Evolutionary conservation across 2,888 invertebrate species (phyloP).

Genomic region (Lochmaea capreae): DNA sequence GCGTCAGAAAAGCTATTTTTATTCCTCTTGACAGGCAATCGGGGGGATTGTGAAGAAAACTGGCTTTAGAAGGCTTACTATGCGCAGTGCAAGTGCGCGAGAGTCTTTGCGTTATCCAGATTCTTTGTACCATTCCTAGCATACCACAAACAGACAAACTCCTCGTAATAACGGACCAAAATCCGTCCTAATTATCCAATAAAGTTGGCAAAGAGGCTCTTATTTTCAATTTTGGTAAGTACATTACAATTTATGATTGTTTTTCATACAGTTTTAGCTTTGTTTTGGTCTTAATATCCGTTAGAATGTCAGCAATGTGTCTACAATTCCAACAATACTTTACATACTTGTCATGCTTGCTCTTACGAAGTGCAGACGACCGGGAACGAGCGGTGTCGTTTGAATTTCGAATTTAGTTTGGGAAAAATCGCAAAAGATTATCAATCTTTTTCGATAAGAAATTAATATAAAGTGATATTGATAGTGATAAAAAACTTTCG

Average conservation of each 20-base stretch:
- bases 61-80: conserved; percentile 75
- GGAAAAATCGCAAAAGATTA: conserved; percentile 42
- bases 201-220: conserved; percentile 73
- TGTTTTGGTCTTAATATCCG: conserved; percentile 73
- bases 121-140: conserved; percentile 98
- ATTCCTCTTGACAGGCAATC: conserved; percentile 37
- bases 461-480: conserved; percentile 41
- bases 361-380: conserved; percentile 67
- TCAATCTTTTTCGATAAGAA: conserved; percentile 24
- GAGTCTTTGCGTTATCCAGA: conserved; percentile 92
- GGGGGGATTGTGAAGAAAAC: conserved; percentile 56
- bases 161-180: conserved; percentile 78
- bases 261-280: conserved; percentile 73
- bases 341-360: conserved; percentile 82
- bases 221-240: conserved; percentile 80
- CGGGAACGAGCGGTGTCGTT: conserved; percentile 62
- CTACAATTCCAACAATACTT: conserved; percentile 81
- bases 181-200: conserved; percentile 75
- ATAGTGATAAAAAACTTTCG: conserved; percentile 53
- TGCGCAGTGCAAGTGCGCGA: conserved; percentile 86
- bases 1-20: conserved; percentile 27
- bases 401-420: conserved; percentile 58
- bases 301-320: conserved; percentile 80
- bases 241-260: conserved; percentile 69
- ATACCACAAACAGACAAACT: conserved; percentile 87